Evolutionary conservation across 2,797 vertebrate species (phyloP).

Genomic region (Antrozous pallidus): DNA sequence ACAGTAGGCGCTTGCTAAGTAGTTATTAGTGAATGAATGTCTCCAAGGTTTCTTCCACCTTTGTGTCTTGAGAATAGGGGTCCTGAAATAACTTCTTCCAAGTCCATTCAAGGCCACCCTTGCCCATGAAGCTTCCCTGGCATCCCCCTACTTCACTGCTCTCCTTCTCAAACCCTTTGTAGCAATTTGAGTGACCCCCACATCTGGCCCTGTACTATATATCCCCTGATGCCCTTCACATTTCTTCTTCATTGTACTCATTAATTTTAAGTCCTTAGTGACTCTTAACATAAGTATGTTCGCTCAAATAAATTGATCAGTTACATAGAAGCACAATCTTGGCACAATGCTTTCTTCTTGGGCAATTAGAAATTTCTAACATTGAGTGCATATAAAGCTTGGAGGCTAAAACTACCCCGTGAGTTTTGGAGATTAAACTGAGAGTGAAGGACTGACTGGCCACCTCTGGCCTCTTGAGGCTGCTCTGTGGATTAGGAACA

Average conservation of each 20-base stretch:
- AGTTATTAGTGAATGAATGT: background rate
- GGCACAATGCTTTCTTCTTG: background rate
- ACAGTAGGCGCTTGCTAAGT: background rate
- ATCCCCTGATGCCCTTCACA: background rate
- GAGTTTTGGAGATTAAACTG: background rate
- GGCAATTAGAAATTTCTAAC: background rate
- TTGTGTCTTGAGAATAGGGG: background rate
- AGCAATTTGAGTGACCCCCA: background rate
- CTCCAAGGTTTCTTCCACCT: background rate
- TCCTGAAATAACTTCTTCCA: background rate
- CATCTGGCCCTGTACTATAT: no score
- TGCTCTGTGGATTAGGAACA: background rate
- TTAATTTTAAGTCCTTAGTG: background rate
- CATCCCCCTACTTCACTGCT: background rate
- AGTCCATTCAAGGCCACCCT: background rate
- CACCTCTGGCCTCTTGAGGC: rapidly evolving
- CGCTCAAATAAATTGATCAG: background rate
- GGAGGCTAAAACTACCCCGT: background rate
- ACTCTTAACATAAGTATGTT: background rate
- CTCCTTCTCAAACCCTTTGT: background rate
- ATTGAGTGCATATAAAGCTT: no score
- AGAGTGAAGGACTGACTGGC: background rate
- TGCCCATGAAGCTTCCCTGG: background rate
- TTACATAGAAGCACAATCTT: background rate
- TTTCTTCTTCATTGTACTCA: background rate